These are phyloP conservation scores for Coregonus ussuriensis DNA, from an alignment of 2,797 vertebrate species.

Conservation along the genomic window DNA sequence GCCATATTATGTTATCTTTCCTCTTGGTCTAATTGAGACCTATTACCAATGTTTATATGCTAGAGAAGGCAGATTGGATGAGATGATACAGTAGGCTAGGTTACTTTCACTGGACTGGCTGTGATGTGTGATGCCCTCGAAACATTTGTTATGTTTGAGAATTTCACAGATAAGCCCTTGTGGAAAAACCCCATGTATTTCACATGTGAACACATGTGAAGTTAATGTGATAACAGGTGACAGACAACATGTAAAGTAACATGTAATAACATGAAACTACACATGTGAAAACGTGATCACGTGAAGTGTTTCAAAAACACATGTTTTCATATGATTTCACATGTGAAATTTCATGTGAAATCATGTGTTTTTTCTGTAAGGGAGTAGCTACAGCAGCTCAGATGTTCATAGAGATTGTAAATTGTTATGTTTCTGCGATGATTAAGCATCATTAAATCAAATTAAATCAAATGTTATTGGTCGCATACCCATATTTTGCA, in stretches of 20 bases:
- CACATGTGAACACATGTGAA: too few species aligned
- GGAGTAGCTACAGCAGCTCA: constrained; percentile 39
- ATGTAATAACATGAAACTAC: too few species aligned
- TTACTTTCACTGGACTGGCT: constrained; percentile 32
- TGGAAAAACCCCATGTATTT: too few species aligned
- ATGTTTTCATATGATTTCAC: too few species aligned
- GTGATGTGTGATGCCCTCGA: constrained; percentile 11
- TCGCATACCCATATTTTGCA: too few species aligned
- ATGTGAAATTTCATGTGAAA: too few species aligned
- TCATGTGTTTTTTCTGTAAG: too few species aligned
- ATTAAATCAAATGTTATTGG: neutral
- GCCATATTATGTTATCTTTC: constrained; percentile 67
- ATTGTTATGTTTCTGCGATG: constrained; percentile 52
- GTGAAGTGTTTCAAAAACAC: too few species aligned
- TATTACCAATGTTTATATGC: constrained; percentile 69
- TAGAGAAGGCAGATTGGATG: constrained; percentile 56
- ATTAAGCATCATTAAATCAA: constrained; percentile 33
- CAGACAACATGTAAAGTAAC: too few species aligned
- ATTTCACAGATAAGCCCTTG: constrained; percentile 47
- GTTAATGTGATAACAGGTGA: too few species aligned
- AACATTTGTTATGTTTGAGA: constrained; percentile 29
- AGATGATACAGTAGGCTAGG: constrained; percentile 38
- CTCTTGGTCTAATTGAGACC: constrained; percentile 64
- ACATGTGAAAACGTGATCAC: too few species aligned
- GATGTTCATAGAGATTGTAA: constrained; percentile 55